Evolutionary conservation across 2,113 vertebrate genomes (phyloP), one percentile per base, ranked within the genome.

Genomic region (Nothoprocta pentlandii): DNA sequence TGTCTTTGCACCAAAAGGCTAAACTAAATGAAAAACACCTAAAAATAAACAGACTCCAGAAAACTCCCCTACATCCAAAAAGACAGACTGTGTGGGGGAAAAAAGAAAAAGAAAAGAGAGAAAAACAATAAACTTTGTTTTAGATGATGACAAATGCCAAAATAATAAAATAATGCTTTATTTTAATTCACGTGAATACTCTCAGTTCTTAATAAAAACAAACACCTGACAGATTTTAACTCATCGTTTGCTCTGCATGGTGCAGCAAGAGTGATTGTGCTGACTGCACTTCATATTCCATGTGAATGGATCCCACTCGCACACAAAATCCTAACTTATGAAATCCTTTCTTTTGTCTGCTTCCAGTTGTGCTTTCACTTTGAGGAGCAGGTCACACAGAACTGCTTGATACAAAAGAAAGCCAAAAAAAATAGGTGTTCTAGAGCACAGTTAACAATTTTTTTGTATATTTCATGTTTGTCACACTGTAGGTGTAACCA

Each of bases 151-250:
- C 16, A 75, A 94, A 92, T 53, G 73, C 85, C 85, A 91, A 84
- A 83, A 39, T 78, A 63, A 79, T 68, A 75, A 87, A 75, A 93
- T 6, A 59, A 32, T 58, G 41, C 28, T 56, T 41, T 26, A 69
- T 80, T 83, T 95, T 93, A 94, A 94, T 89, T 76, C 46, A 87
- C 66, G n/a, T 21, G 36, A 96, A 94, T 46, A 77, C 93, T 92
- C 70, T 62, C 13, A 67, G 77, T 36, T 84, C 66, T 83, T 86
- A 67, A 39, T 39, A 39, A 39, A 39, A 39, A 39, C 36, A 6
- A 39, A 39, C 36, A 39, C 36, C 36, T 39, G 36, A 39, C 36
- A 39, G 36, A 39, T 39, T 39, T 39, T 49, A 78, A 92, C 84
- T 95, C 94, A 94, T 75, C 86, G 83, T 82, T 89, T 95, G 90